These are phyloP conservation scores for Leptothorax acervorum DNA, from an alignment of 2,888 invertebrate genomes.

Conservation along the genomic window DNA sequence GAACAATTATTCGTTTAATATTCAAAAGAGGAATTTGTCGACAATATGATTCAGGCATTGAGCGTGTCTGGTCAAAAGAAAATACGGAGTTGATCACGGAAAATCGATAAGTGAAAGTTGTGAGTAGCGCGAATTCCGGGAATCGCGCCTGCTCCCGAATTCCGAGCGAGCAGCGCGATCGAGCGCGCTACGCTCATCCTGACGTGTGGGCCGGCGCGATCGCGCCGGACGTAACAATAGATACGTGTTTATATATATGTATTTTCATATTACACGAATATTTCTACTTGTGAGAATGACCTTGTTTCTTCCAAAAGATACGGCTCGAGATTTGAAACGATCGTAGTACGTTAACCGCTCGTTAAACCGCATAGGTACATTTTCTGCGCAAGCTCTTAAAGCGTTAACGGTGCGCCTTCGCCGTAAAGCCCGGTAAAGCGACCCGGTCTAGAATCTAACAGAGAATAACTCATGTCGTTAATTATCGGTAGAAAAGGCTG, in stretches of 20 bases:
- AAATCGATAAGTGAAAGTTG: no score
- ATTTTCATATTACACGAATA: not conserved
- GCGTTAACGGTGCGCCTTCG: conserved; percentile 12
- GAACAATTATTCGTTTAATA: no score
- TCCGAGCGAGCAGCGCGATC: no score
- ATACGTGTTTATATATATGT: not conserved
- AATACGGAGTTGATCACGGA: no score
- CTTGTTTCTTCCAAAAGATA: not conserved
- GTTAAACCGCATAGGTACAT: conserved; percentile 58
- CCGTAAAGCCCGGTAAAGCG: conserved; percentile 1
- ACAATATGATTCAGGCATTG: no score
- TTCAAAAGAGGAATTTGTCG: no score
- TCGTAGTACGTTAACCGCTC: conserved; percentile 56
- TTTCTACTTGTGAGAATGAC: not conserved
- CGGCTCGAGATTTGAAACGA: conserved; percentile 19
- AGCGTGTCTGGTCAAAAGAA: no score
- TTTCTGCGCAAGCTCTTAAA: conserved; percentile 45
- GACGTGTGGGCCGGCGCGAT: no score
- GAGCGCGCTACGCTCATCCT: no score
- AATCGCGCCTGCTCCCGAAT: no score
- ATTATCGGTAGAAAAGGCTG: conserved; percentile 61
- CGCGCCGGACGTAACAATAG: no score
- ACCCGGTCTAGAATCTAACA: conserved; percentile 54
- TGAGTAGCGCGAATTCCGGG: no score
- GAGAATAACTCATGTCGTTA: conserved; percentile 64